Percentiles rank a stretch among this genome's conserved stretches.
Conservation (phyloP, 2,113 vertebrate species). For the Dryoscopus gambensis region DNA sequence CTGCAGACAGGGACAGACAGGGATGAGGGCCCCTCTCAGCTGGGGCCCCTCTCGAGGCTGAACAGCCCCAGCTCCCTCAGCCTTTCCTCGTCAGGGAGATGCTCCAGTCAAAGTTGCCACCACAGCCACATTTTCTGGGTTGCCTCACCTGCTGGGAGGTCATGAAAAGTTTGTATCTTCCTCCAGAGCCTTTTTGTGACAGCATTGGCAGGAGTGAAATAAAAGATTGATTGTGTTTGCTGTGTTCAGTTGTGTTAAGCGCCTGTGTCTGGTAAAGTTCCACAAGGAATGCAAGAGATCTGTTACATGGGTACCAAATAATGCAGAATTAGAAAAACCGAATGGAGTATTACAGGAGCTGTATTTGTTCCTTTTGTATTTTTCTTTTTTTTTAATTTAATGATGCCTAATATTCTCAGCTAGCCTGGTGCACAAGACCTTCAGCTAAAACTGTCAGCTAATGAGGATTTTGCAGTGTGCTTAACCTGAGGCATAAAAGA, state of each 20-base stretch:
- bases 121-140: neutral
- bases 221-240: neutral
- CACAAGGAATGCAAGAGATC: neutral
- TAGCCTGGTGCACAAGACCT: neutral
- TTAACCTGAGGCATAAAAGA: constrained; percentile 1
- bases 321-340: neutral
- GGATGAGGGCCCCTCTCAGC: neutral
- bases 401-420: constrained; percentile 37
- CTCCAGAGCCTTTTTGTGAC: neutral
- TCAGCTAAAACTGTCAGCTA: constrained; percentile 6
- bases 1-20: neutral
- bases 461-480: constrained; percentile 19
- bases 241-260: neutral
- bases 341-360: neutral
- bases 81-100: neutral
- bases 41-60: fast-evolving
- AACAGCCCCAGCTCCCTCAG: neutral
- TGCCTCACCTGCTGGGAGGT: neutral
- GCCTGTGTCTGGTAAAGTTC: neutral
- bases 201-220: neutral
- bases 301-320: neutral
- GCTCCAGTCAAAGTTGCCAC: neutral
- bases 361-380: neutral
- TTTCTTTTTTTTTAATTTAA: neutral
- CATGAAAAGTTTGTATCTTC: neutral